A percentile compares a stretch with the other conserved stretches of the same genome.
These are phyloP conservation scores for Glandiceps talaboti DNA, from an alignment of 53 echinoderm and acorn worm species.

Conservation along the genomic window DNA sequence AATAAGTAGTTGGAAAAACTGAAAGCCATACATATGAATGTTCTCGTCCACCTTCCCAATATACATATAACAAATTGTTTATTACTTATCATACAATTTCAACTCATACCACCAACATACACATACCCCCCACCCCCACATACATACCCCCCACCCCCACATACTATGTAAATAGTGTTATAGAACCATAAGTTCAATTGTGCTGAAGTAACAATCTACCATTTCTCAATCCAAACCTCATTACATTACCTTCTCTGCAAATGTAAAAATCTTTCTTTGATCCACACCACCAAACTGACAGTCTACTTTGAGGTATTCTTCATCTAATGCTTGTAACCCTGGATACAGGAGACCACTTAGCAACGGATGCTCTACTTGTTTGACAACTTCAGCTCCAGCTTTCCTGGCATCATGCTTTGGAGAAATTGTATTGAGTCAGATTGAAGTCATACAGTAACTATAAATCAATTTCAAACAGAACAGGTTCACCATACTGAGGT, in stretches of 20 bases:
- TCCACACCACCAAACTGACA: constrained; percentile 95
- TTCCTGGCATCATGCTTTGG: constrained; percentile 83
- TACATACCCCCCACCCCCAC: no score
- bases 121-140: no score
- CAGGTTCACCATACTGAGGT: background rate
- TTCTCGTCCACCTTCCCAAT: no score
- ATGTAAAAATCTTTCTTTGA: constrained; percentile 95
- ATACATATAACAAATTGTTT: no score
- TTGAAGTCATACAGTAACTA: background rate
- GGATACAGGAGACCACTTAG: constrained; percentile 93
- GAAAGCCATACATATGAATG: no score
- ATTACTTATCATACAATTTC: no score
- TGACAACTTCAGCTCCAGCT: constrained; percentile 94
- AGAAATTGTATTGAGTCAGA: background rate
- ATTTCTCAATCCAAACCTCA: no score
- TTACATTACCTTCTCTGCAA: constrained; percentile 68
- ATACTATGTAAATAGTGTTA: no score
- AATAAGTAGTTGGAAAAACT: no score
- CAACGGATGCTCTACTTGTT: constrained; percentile 83
- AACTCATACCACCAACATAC: no score
- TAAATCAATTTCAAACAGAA: background rate
- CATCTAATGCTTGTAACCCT: constrained; percentile 86
- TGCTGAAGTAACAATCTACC: no score
- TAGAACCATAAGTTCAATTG: no score
- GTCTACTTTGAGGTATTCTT: constrained; percentile 88